Evolutionary conservation across 2,113 vertebrate genomes (phyloP).

Genomic region (Axis porcinus): DNA sequence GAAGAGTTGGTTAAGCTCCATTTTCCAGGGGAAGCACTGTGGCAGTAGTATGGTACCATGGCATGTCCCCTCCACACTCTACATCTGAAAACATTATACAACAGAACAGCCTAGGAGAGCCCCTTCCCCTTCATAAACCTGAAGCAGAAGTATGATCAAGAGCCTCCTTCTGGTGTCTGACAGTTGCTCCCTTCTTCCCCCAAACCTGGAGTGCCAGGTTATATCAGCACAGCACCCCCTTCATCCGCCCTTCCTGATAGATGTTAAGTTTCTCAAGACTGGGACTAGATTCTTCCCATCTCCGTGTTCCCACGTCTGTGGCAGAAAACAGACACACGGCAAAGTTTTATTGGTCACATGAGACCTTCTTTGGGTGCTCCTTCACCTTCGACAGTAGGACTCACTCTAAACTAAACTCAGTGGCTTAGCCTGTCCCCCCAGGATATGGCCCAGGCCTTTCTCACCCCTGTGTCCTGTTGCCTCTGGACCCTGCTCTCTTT

Average conservation of each 20-base stretch:
- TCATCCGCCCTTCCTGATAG: neutral
- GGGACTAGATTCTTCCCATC: neutral
- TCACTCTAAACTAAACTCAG: neutral
- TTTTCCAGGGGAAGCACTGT: neutral
- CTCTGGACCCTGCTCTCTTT: neutral
- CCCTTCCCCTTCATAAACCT: neutral
- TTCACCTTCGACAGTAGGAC: neutral
- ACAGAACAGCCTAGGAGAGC: neutral
- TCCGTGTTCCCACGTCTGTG: neutral
- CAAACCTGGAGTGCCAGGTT: neutral
- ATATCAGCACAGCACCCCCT: neutral
- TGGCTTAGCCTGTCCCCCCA: neutral
- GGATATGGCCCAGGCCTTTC: neutral
- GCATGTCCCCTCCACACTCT: neutral
- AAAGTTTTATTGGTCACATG: neutral
- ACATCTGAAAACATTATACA: neutral
- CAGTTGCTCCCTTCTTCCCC: neutral
- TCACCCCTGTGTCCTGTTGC: neutral
- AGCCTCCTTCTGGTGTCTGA: neutral
- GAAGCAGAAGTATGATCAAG: neutral
- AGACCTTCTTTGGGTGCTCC: neutral
- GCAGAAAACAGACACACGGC: neutral
- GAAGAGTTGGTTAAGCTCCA: neutral
- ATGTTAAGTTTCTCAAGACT: neutral
- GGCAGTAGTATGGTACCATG: neutral